Conservation (phyloP, 2,888 invertebrate species). For the Furcula furcula region DNA sequence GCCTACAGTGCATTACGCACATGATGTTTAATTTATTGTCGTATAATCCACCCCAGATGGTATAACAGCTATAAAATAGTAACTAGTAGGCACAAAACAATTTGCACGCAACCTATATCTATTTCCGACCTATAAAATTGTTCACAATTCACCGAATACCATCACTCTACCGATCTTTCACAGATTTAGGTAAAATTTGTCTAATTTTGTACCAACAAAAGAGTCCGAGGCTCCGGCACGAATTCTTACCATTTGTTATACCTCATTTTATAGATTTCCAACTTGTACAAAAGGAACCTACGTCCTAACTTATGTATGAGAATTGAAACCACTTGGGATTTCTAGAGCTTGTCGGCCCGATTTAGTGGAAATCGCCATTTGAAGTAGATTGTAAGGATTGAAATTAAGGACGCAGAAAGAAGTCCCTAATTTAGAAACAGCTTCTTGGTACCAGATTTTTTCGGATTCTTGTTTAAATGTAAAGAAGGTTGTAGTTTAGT, state of each 20-base stretch:
- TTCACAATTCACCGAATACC: background rate
- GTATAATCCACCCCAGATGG: too few species aligned
- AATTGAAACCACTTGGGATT: conserved; percentile 15
- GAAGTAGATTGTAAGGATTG: conserved; percentile 8
- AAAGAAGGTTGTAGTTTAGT: too few species aligned
- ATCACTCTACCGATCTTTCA: background rate
- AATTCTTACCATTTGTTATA: conserved; percentile 19
- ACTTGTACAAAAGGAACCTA: conserved; percentile 17
- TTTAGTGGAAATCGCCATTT: conserved; percentile 12
- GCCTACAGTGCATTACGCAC: too few species aligned
- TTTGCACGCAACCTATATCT: too few species aligned
- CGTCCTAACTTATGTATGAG: conserved; percentile 16
- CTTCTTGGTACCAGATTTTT: too few species aligned
- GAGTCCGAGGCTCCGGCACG: conserved; percentile 9
- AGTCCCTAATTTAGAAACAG: too few species aligned
- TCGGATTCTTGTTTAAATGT: too few species aligned
- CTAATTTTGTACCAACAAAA: conserved; percentile 21
- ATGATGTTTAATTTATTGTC: too few species aligned
- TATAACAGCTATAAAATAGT: too few species aligned
- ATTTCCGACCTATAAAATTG: background rate
- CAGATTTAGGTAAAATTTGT: conserved; percentile 11
- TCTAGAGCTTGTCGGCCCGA: conserved; percentile 5
- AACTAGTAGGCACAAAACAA: too few species aligned
- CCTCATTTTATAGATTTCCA: conserved; percentile 22
- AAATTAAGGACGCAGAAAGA: too few species aligned